Conservation (phyloP, 2,888 invertebrate species). For the Sinotaia quadrata region DNA sequence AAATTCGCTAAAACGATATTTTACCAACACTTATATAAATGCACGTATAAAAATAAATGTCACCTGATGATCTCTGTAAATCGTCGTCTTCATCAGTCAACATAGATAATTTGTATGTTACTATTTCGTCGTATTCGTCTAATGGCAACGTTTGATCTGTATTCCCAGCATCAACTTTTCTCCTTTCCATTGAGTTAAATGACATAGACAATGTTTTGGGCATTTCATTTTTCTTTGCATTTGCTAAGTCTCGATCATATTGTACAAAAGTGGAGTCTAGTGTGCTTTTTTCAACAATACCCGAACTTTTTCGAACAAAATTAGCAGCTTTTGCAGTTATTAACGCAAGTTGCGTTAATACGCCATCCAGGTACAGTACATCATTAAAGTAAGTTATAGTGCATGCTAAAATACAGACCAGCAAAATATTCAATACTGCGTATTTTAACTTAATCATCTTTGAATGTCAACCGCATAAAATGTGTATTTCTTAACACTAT, state of each 20-base stretch:
- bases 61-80: slow-evolving; percentile 18
- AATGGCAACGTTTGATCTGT: neutral
- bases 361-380: too few relatives aligned
- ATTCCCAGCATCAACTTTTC: neutral
- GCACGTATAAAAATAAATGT: neutral
- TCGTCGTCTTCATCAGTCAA: slow-evolving; percentile 27
- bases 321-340: neutral
- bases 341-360: too few relatives aligned
- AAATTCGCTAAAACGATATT: neutral
- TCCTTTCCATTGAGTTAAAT: neutral
- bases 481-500: too few relatives aligned
- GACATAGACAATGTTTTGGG: neutral
- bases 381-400: neutral
- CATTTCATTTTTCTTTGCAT: neutral
- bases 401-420: neutral
- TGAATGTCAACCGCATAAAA: too few relatives aligned
- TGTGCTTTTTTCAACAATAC: neutral
- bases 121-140: slow-evolving; percentile 7
- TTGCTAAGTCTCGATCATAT: neutral
- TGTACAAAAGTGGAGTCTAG: too few relatives aligned
- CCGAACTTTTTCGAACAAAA: neutral
- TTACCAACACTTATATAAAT: neutral
- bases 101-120: slow-evolving; percentile 24
- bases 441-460: neutral
- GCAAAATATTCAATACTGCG: neutral